Evolutionary conservation across 2,888 invertebrate species (phyloP).

Genomic region (Ennomos quercinarius): DNA sequence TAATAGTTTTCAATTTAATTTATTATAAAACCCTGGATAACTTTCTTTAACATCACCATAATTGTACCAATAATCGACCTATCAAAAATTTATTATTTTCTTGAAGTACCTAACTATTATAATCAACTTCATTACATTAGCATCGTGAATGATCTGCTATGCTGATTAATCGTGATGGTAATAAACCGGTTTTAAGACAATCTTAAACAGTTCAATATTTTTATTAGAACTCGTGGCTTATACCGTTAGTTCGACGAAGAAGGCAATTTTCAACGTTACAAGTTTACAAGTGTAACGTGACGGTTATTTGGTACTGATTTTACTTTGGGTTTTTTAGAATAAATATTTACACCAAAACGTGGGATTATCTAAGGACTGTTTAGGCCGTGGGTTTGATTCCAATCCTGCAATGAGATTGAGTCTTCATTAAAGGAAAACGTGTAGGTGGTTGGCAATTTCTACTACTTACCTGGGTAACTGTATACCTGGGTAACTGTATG

Average conservation of each 20-base stretch:
- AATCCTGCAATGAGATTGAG: too few relatives aligned
- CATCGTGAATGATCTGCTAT: constrained; percentile 9
- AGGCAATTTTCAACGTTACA: too few relatives aligned
- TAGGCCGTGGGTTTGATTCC: too few relatives aligned
- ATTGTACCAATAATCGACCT: constrained; percentile 2
- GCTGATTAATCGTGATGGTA: constrained; percentile 26
- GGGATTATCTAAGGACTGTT: too few relatives aligned
- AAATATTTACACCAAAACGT: too few relatives aligned
- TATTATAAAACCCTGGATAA: not conserved
- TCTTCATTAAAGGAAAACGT: too few relatives aligned
- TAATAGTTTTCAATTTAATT: not conserved
- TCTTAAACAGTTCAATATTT: constrained; percentile 11
- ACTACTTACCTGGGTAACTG: too few relatives aligned
- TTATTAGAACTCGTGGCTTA: constrained; percentile 16
- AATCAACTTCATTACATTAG: constrained; percentile 14
- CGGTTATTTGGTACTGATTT: too few relatives aligned
- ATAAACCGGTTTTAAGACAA: constrained; percentile 27
- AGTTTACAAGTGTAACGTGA: too few relatives aligned
- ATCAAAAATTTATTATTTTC: constrained; percentile 23
- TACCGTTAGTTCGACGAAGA: constrained; percentile 17
- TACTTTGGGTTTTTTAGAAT: too few relatives aligned
- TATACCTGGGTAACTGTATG: too few relatives aligned
- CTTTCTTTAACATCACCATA: not conserved
- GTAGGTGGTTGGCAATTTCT: too few relatives aligned
- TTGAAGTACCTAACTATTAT: constrained; percentile 20